Base-by-base conservation (phyloP, 2,888 invertebrate species). In the Campoplex nolae region DNA sequence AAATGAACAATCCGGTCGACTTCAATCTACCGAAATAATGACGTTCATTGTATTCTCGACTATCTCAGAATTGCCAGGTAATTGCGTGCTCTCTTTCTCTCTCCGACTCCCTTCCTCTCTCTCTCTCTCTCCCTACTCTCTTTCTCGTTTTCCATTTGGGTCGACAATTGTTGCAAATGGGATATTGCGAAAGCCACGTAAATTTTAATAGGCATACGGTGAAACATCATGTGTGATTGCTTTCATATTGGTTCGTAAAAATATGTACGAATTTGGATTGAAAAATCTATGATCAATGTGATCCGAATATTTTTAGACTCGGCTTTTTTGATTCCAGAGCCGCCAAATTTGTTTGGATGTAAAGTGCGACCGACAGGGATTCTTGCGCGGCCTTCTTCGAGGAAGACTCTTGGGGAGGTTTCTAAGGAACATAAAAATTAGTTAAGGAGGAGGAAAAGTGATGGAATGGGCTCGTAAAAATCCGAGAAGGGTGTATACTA, bases 21-120 rank as follows among this genome's bases (percentile, higher is more conserved):
- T 80, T 75, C 70, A 70, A 58, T 4, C 75, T 23, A 23, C 48
- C 51, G 62, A 65, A 75, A 74, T 84, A 75, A 84, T 81, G 62
- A 71, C 38, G 65, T 70, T 73, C 77, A 38, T 67, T 80, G 51
- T 62, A 70, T n/a, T 38, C 80, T 38, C 28, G 23, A 71, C 32
- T 67, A 62, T 76, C 42, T 28, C 45, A 56, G 42, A 35, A 77
- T 81, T 32, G 54, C 4, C 54, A 6, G 51, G 70, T 80, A 51
- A 84, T 84, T 84, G 76, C 8, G 28, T 38, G n/a, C 32, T 56
- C 51, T 18, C 58, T 62, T n/a, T 23, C 13, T 23, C 28, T n/a
- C 9, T 42, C 23, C 28, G 8, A 42, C 23, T n/a, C n/a, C 35
- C 68, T 13, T 45, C 13, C 45, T 13, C 11, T 42, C 38, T 48